phyloP scores from a whole-genome alignment of 2,797 vertebrate species.

The Sebastes elongatus region DNA sequence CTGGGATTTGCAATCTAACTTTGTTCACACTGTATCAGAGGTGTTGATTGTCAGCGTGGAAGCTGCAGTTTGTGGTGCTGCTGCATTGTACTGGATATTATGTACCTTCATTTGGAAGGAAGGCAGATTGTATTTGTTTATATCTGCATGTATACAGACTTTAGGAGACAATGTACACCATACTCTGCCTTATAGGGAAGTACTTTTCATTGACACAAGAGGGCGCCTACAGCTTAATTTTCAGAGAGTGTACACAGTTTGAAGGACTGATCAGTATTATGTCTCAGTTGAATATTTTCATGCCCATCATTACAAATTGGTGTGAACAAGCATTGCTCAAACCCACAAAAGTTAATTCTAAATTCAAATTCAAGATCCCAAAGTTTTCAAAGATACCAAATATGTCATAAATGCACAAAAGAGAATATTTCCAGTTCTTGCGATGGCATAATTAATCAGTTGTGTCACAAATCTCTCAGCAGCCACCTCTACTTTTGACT shows the following conservation, averaged over 20 bases:
- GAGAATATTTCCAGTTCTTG: not conserved
- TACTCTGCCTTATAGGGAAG: not conserved
- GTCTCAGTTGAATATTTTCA: too few species aligned
- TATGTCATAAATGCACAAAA: not conserved
- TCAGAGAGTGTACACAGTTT: not conserved
- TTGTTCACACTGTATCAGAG: not conserved
- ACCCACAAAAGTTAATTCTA: not conserved
- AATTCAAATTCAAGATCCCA: not conserved
- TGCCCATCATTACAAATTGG: not conserved
- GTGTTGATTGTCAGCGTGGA: not conserved
- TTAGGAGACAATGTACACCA: fast-evolving
- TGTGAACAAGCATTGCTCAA: not conserved
- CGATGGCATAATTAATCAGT: not conserved
- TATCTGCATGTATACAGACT: not conserved
- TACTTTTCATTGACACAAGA: conserved; percentile 16
- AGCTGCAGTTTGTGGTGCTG: not conserved
- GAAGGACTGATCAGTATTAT: too few species aligned
- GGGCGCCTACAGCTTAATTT: conserved; percentile 4
- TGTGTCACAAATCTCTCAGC: not conserved
- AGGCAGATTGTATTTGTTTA: not conserved
- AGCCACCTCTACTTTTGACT: not conserved
- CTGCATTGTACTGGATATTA: not conserved
- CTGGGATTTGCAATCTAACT: not conserved
- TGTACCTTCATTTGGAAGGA: not conserved
- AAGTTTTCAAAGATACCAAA: not conserved